A percentile compares a stretch with the other conserved stretches of the same genome.
phyloP scores from a whole-genome alignment of 2,888 invertebrate genomes.

The Andrena dorsata region DNA sequence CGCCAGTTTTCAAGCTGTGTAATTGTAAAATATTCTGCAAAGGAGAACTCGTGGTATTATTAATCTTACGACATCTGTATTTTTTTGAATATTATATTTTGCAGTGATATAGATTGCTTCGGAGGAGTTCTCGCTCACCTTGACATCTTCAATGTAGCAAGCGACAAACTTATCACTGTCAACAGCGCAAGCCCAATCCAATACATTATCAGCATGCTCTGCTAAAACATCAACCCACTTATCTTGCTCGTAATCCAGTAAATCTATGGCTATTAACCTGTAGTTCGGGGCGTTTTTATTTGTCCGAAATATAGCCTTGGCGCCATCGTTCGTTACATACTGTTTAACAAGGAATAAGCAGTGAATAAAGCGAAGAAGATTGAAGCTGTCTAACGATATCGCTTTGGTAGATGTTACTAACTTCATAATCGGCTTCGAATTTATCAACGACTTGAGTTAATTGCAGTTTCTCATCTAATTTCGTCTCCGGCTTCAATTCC shows the following conservation, averaged over 20 bases:
- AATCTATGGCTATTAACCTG: slow-evolving; percentile 93
- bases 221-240: slow-evolving; percentile 94
- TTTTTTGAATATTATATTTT: neutral
- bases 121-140: slow-evolving; percentile 87
- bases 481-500: slow-evolving; percentile 89
- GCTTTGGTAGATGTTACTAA: slow-evolving; percentile 81
- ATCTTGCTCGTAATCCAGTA: slow-evolving; percentile 89
- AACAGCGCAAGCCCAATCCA: slow-evolving; percentile 95
- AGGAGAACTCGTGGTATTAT: slow-evolving; percentile 22
- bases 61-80: slow-evolving; percentile 6
- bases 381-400: slow-evolving; percentile 19
- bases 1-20: slow-evolving; percentile 90
- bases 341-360: slow-evolving; percentile 81
- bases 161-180: slow-evolving; percentile 94
- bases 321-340: slow-evolving; percentile 96
- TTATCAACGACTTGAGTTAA: slow-evolving; percentile 94
- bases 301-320: slow-evolving; percentile 94
- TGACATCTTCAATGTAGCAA: slow-evolving; percentile 97
- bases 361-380: slow-evolving; percentile 25
- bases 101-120: neutral
- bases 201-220: slow-evolving; percentile 94
- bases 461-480: slow-evolving; percentile 88
- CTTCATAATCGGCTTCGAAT: slow-evolving; percentile 97
- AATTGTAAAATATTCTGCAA: slow-evolving; percentile 93
- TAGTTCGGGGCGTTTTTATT: slow-evolving; percentile 98